Evolutionary conservation across 2,888 invertebrate species (phyloP).

Genomic region (Branchipolynoe longqiensis): DNA sequence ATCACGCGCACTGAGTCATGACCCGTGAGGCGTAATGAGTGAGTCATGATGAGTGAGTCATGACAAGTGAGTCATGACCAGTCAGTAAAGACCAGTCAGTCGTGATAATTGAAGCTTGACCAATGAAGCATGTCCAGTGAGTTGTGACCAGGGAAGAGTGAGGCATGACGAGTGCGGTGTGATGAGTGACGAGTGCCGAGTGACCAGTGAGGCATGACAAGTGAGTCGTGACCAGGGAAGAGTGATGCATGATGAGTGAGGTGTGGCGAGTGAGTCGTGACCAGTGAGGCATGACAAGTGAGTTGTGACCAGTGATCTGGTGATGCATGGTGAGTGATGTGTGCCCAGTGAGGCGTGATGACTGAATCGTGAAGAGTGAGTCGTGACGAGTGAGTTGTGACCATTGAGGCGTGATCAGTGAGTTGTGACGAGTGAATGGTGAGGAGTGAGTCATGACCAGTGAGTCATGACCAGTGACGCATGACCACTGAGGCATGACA

Average conservation of each 20-base stretch:
- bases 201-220: neutral
- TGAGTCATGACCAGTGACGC: neutral
- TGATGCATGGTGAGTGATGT: neutral
- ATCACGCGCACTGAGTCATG: neutral
- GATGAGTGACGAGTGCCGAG: neutral
- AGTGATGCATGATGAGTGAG: neutral
- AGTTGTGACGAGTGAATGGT: neutral
- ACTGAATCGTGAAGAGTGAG: neutral
- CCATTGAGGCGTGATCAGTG: neutral
- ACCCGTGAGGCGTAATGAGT: neutral
- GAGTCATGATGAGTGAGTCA: neutral
- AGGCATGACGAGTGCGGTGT: neutral
- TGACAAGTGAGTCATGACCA: neutral
- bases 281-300: neutral
- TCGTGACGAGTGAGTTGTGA: neutral
- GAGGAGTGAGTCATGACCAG: neutral
- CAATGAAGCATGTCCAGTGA: neutral
- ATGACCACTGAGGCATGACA: neutral
- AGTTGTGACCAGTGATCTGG: neutral
- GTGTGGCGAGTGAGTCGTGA: neutral
- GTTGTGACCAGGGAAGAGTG: neutral
- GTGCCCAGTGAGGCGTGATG: neutral
- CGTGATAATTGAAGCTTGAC: neutral
- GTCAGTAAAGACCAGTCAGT: neutral
- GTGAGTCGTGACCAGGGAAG: neutral